Conservation (phyloP, 2,113 vertebrate genomes). For the Odontophorus gujanensis region DNA sequence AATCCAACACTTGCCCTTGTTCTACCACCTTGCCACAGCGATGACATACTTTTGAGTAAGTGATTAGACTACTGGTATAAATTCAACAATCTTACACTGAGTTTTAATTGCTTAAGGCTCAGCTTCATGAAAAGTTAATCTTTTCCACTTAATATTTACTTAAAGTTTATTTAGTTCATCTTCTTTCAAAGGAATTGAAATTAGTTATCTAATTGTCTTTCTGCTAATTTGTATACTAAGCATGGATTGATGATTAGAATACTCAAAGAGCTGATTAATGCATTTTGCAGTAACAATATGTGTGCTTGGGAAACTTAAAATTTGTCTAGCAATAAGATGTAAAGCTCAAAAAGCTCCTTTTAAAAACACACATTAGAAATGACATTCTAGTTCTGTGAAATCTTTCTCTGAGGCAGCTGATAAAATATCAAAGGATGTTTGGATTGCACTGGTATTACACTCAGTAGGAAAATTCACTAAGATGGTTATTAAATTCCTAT, state of each 20-base stretch:
- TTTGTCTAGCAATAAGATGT: not conserved
- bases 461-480: not conserved
- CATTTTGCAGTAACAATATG: not conserved
- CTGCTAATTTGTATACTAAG: slow-evolving; percentile 14
- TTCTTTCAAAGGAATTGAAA: slow-evolving; percentile 27
- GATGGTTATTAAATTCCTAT: not conserved
- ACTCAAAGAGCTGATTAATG: not conserved
- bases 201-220: slow-evolving; percentile 29
- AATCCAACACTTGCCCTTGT: not conserved
- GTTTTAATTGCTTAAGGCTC: slow-evolving; percentile 34
- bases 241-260: not conserved
- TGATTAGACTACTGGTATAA: not conserved
- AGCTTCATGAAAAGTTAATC: slow-evolving; percentile 10
- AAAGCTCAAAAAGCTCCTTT: not conserved
- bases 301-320: not conserved
- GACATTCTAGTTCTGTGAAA: not conserved
- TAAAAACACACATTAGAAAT: not conserved
- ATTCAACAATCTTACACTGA: not conserved
- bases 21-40: not conserved
- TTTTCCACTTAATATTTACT: slow-evolving; percentile 26
- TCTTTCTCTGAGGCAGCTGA: not conserved
- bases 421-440: not conserved
- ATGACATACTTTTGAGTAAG: not conserved
- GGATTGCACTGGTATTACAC: not conserved
- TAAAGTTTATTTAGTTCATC: slow-evolving; percentile 20